phyloP scores from a whole-genome alignment of 1,140 invertebrate species.

The Drosophila pruinosa region DNA sequence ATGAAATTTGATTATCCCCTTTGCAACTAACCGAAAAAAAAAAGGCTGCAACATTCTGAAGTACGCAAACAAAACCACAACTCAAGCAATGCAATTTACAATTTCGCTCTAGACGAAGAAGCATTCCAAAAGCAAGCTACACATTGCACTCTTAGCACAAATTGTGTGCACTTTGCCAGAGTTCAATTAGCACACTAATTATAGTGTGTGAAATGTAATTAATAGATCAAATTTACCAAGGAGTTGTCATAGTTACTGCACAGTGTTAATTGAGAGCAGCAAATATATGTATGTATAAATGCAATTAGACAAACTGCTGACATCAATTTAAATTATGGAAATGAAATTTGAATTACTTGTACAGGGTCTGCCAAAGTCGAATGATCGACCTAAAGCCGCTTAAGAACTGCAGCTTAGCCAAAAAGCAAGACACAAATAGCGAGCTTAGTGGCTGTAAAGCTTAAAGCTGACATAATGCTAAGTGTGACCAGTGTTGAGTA shows the following conservation, averaged over 20 bases:
- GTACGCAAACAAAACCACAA: neutral
- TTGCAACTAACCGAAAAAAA: neutral
- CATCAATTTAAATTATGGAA: no score
- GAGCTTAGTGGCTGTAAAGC: neutral
- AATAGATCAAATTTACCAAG: no score
- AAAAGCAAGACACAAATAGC: neutral
- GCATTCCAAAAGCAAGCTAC: neutral
- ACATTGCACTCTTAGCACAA: neutral
- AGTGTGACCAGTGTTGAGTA: conserved; percentile 1
- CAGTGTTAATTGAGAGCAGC: no score
- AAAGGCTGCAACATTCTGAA: neutral
- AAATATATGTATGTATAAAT: no score
- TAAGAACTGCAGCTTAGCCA: neutral
- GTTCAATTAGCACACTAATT: no score
- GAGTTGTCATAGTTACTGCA: no score
- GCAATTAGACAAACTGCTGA: no score
- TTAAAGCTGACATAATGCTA: neutral
- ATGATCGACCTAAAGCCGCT: neutral
- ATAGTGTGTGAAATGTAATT: no score
- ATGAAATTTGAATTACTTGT: no score
- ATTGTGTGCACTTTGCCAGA: no score
- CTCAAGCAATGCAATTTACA: neutral
- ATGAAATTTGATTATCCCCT: conserved; percentile 10
- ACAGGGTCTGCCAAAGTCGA: neutral
- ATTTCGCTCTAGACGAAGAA: neutral